A percentile compares a stretch with the other conserved stretches of the same genome.
phyloP scores from a whole-genome alignment of 2,797 vertebrate species.

The Mionectes olivaceus region DNA sequence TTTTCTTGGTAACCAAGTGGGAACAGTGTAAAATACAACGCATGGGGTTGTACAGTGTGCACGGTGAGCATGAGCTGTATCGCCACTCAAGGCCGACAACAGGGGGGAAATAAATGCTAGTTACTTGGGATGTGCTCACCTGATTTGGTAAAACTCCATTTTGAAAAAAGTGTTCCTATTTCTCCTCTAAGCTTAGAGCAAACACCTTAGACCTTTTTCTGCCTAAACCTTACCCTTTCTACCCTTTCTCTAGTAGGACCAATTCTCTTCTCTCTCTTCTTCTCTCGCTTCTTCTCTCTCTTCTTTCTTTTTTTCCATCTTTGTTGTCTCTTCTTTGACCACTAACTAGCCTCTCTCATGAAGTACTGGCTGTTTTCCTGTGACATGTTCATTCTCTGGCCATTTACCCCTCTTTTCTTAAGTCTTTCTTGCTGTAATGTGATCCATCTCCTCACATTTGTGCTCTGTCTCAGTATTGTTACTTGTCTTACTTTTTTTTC shows the following conservation, averaged over 20 bases:
- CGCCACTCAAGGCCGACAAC: neutral
- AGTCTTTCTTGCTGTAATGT: neutral
- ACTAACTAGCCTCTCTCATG: neutral
- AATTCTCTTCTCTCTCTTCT: too few species aligned
- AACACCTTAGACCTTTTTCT: neutral
- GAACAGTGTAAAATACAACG: neutral
- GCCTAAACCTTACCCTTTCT: neutral
- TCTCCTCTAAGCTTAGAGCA: neutral
- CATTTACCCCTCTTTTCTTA: neutral
- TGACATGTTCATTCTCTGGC: neutral
- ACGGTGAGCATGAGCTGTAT: fast-evolving
- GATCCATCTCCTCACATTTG: neutral
- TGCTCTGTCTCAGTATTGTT: neutral
- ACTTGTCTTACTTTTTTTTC: neutral
- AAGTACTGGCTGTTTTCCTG: neutral
- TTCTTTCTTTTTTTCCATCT: neutral
- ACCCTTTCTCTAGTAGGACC: neutral
- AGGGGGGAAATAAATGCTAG: neutral
- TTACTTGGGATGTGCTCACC: fast-evolving
- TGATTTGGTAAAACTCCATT: neutral
- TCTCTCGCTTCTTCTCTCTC: too few species aligned
- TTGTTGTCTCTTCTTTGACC: neutral
- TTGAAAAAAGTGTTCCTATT: neutral
- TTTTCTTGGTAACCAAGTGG: neutral
- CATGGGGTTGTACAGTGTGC: fast-evolving